These are phyloP conservation scores for Drosophila buzzatii DNA, from an alignment of 2,888 invertebrate species.

Conservation along the genomic window DNA sequence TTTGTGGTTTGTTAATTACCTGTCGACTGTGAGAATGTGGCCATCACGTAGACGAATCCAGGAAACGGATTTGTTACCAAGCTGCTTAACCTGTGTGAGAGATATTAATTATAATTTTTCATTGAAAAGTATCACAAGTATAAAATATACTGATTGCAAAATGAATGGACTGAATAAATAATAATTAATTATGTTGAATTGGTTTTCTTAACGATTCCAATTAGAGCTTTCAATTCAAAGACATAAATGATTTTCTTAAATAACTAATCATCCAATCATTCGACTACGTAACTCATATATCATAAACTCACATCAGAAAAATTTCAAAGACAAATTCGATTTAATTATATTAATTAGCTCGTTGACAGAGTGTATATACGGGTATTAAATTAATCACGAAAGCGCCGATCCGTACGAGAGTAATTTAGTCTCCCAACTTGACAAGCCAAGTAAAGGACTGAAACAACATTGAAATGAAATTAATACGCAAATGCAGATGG, in stretches of 20 bases:
- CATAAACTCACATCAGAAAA: no score
- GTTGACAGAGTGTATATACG: background rate
- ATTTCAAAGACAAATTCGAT: background rate
- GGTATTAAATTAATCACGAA: slow-evolving; percentile 15
- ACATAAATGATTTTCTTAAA: no score
- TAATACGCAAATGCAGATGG: slow-evolving; percentile 69
- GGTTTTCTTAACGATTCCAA: background rate
- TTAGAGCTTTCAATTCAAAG: background rate
- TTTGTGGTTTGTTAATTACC: slow-evolving; percentile 86
- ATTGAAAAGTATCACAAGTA: background rate
- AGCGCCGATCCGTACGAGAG: slow-evolving; percentile 33
- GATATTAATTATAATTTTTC: slow-evolving; percentile 31
- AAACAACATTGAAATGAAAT: slow-evolving; percentile 76
- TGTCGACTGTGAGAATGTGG: slow-evolving; percentile 95
- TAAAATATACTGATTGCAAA: background rate
- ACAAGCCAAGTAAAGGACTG: slow-evolving; percentile 31
- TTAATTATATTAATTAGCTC: background rate
- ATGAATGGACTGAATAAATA: background rate
- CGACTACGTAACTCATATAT: no score
- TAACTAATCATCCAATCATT: no score
- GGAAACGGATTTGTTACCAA: slow-evolving; percentile 96
- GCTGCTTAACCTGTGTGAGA: slow-evolving; percentile 90
- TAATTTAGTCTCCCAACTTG: slow-evolving; percentile 48
- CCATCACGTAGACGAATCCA: slow-evolving; percentile 96
- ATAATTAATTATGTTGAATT: background rate